phyloP scores from a whole-genome alignment of 1,140 invertebrate genomes.

The Bombus breviceps region DNA sequence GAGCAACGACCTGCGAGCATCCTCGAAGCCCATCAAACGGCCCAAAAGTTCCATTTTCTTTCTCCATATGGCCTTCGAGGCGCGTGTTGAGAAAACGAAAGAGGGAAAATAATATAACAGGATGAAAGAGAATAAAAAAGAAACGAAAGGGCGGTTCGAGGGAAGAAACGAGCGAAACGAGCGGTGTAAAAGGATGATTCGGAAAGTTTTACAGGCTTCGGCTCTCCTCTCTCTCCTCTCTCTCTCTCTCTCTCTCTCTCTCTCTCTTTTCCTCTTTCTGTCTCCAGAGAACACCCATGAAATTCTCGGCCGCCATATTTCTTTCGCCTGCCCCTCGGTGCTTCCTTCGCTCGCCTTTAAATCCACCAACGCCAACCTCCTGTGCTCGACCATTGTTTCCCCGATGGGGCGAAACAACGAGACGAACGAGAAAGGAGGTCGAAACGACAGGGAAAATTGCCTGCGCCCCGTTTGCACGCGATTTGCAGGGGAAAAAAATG shows the following conservation, averaged over 20 bases:
- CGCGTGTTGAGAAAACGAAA: background rate
- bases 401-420: slow-evolving; percentile 18
- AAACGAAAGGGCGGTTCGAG: background rate
- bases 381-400: background rate
- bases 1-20: background rate
- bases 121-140: background rate
- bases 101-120: background rate
- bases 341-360: background rate
- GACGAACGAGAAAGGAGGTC: background rate
- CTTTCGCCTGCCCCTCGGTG: background rate
- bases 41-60: background rate
- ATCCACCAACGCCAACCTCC: background rate
- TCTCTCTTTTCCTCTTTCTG: background rate
- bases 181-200: slow-evolving; percentile 41
- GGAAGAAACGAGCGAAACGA: slow-evolving; percentile 2
- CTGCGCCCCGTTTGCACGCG: background rate
- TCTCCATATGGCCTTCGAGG: background rate
- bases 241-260: background rate
- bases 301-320: slow-evolving; percentile 33
- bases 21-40: background rate
- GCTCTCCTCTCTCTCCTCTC: background rate
- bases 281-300: slow-evolving; percentile 3
- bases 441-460: background rate
- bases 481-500: background rate
- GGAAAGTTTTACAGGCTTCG: slow-evolving; percentile 35